Evolutionary conservation across 1,140 invertebrate species (phyloP).

Genomic region (Pristionchus pacificus): DNA sequence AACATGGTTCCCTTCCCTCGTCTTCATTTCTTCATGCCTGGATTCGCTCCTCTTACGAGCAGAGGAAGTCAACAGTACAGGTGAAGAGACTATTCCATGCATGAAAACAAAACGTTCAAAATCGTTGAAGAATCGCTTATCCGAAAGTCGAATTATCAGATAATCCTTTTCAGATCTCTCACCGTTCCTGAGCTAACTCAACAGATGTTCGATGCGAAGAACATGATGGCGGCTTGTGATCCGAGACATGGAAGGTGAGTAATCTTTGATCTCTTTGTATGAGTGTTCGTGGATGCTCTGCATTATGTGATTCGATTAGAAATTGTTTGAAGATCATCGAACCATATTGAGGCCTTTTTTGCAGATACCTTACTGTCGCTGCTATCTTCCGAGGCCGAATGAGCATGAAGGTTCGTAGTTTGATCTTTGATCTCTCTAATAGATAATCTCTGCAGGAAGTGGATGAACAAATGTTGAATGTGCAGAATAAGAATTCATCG

Average conservation of each 20-base stretch:
- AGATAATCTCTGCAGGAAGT: conserved; percentile 64
- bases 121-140: neutral
- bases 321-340: conserved; percentile 76
- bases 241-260: conserved; percentile 72
- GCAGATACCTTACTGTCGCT: conserved; percentile 80
- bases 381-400: conserved; percentile 87
- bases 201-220: conserved; percentile 74
- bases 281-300: too few species aligned
- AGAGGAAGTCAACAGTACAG: conserved; percentile 67
- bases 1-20: conserved; percentile 93
- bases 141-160: conserved; percentile 86
- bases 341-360: too few species aligned
- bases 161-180: conserved; percentile 68
- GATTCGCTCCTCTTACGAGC: conserved; percentile 84
- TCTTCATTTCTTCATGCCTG: conserved; percentile 91
- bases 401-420: conserved; percentile 65
- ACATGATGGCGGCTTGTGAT: conserved; percentile 87
- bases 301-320: too few species aligned
- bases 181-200: conserved; percentile 85
- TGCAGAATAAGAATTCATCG: conserved; percentile 66
- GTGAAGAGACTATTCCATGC: conserved; percentile 5
- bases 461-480: conserved; percentile 68
- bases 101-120: too few species aligned
- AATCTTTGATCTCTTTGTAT: too few species aligned
- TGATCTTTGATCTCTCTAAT: neutral